A percentile compares a stretch with the other conserved stretches of the same genome.
Conservation (phyloP, 2,888 invertebrate genomes). For the Drosophila colorata region DNA sequence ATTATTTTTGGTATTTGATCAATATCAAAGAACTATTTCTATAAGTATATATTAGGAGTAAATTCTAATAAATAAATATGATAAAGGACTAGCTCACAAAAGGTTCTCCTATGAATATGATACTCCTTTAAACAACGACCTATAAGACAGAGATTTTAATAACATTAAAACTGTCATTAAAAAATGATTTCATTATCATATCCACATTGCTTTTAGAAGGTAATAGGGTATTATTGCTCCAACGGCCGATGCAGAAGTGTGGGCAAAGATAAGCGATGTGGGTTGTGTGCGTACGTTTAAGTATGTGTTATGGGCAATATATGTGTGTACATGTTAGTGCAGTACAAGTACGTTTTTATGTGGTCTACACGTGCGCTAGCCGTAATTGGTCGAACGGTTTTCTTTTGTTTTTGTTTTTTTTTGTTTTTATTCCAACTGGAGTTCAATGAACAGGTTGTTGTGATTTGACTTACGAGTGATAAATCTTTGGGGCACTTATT, state of each 20-base stretch:
- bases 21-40: no score
- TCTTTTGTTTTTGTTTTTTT: conserved; percentile 5
- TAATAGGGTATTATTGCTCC: conserved; percentile 20
- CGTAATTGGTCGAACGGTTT: conserved; percentile 51
- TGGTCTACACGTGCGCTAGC: conserved; percentile 52
- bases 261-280: conserved; percentile 47
- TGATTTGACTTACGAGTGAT: conserved; percentile 23
- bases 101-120: no score
- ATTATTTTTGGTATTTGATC: no score
- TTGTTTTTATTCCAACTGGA: conserved; percentile 3
- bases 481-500: conserved; percentile 18
- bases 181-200: conserved; percentile 4
- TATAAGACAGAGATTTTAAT: no score
- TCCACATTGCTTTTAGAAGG: not conserved
- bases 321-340: not conserved
- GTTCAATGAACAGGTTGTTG: conserved; percentile 66
- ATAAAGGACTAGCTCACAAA: no score
- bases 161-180: no score
- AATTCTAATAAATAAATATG: not conserved
- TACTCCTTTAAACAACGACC: no score
- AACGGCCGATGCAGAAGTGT: conserved; percentile 19
- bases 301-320: conserved; percentile 13
- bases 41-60: no score
- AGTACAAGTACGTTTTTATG: conserved; percentile 58
- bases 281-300: conserved; percentile 1